A percentile compares a stretch with the other conserved stretches of the same genome.
phyloP scores from a whole-genome alignment of 2,113 vertebrate genomes.

The Protobothrops mucrosquamatus region DNA sequence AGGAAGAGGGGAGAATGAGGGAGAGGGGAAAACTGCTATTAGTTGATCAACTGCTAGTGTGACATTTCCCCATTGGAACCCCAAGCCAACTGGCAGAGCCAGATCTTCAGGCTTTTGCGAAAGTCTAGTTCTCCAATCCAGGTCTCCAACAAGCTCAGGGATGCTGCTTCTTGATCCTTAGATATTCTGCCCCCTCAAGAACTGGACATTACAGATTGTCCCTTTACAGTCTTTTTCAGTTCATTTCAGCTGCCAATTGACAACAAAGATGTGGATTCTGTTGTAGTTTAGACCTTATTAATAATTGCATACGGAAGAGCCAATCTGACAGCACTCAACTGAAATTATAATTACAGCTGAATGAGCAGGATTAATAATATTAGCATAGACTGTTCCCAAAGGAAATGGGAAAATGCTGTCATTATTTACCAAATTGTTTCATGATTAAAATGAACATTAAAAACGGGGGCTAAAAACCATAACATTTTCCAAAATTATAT shows the following conservation, averaged over 20 bases:
- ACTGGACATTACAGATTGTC: not conserved
- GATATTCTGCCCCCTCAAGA: not conserved
- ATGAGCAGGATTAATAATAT: not conserved
- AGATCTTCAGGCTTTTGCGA: not conserved
- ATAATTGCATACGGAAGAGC: not conserved
- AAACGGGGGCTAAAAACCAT: not conserved
- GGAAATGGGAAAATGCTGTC: not conserved
- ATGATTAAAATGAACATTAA: not conserved
- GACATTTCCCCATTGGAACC: not conserved
- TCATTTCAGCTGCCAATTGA: not conserved
- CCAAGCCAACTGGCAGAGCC: not conserved
- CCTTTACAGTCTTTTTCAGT: not conserved
- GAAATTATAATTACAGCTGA: not conserved
- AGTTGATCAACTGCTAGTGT: not conserved
- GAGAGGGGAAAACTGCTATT: not conserved
- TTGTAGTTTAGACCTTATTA: not conserved
- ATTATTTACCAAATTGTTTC: not conserved
- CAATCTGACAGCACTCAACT: not conserved
- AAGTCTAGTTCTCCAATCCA: not conserved
- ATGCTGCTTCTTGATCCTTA: not conserved
- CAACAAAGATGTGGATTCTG: not conserved
- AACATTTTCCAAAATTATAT: not conserved
- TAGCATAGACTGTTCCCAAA: not conserved
- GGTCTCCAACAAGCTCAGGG: not conserved
- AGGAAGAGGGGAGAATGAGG: not conserved